phyloP scores from a whole-genome alignment of 1,140 invertebrate species.

The Tenebrio molitor region DNA sequence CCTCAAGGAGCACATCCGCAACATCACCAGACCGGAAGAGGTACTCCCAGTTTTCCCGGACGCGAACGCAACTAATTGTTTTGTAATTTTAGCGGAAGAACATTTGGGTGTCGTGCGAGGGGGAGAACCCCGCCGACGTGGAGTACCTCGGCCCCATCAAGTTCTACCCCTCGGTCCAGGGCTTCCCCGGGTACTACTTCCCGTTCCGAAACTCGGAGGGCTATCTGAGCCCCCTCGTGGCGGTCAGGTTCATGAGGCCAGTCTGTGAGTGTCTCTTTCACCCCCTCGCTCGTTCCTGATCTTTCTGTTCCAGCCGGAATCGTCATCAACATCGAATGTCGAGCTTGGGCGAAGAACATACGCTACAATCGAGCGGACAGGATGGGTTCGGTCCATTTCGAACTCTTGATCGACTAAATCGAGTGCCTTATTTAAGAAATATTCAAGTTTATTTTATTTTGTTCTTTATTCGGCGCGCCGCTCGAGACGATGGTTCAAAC shows the following conservation, averaged over 20 bases:
- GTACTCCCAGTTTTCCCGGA: conserved; percentile 39
- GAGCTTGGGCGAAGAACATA: conserved; percentile 93
- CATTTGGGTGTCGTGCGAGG: conserved; percentile 90
- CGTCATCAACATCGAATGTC: conserved; percentile 88
- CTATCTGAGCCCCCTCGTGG: conserved; percentile 90
- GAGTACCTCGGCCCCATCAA: conserved; percentile 88
- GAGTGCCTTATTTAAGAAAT: neutral
- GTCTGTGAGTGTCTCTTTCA: conserved; percentile 73
- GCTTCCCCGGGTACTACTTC: conserved; percentile 88
- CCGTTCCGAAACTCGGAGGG: conserved; percentile 86
- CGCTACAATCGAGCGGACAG: conserved; percentile 76
- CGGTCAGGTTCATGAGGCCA: conserved; percentile 85
- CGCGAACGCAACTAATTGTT: no score
- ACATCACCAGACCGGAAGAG: conserved; percentile 61
- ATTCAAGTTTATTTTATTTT: neutral
- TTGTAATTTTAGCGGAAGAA: conserved; percentile 79
- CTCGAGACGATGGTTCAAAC: no score
- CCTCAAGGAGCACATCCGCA: conserved; percentile 74
- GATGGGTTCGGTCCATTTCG: conserved; percentile 89
- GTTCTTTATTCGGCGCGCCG: no score
- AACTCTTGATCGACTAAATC: conserved; percentile 83
- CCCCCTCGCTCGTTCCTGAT: neutral
- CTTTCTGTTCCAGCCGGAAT: conserved; percentile 72
- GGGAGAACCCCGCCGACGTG: conserved; percentile 90
- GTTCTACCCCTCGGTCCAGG: conserved; percentile 76